Base-by-base conservation (phyloP, 1,140 invertebrate genomes). In the Dendrolimus punctatus region DNA sequence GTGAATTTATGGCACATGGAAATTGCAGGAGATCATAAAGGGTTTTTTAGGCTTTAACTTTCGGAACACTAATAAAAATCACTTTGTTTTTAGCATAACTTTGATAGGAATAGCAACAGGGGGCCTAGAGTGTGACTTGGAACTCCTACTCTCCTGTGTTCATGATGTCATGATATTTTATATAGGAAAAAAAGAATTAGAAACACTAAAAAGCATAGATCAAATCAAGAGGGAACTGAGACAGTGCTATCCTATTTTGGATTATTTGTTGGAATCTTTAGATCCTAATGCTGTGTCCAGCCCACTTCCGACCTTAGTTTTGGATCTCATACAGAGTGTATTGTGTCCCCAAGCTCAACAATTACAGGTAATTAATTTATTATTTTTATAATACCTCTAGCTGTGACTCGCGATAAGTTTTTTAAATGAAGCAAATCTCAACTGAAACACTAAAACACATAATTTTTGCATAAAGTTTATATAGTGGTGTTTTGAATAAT, bases 221-320 rank as follows among this genome's bases (percentile, higher is more conserved):
- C 89, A 93, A 71, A 85, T 95, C 23, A 95, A 95, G 73, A 89
- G 91, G 77, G 94, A 95, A 62, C 86, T 95, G 51, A 89, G 93
- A 65, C 91, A 93, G 66, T 93, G 91, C 64, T 94, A 91, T 83
- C 89, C 90, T 2, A 87, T 95, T 23, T 88, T 95, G 46, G 94
- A 95, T 73, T 90, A 87, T 70, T 77, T 95, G 5, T 79, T 96
- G 56, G 91, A 95, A 54, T 92, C 91, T 37, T 72, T 94, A 46
- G 92, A 94, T 68, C 89, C 89, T 58, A 90, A 91, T 54, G 89
- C 91, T 61, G 88, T 89, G 54, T 87, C 78, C 46, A 88, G 85
- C 55, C 78, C 87, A 41, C 89, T 90, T 48, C 85, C 85, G 39
- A 91, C 88, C 46, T 89, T 93, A 72, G 87, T 92, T 5, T 65